Evolutionary conservation across 2,888 invertebrate genomes (phyloP).

Genomic region (Plebejus argus): DNA sequence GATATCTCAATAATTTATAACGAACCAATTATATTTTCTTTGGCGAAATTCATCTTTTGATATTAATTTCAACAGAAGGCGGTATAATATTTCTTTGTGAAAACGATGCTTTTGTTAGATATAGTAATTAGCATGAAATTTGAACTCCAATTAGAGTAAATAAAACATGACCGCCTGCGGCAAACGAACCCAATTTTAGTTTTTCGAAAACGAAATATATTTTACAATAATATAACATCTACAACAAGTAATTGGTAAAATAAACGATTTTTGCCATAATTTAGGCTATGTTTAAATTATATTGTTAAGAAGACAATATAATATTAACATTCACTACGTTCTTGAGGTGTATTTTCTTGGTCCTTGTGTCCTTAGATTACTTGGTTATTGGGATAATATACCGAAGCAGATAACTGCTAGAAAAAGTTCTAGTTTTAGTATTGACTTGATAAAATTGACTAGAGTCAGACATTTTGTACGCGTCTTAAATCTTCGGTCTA

Average conservation of each 20-base stretch:
- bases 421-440: too few relatives aligned
- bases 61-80: neutral
- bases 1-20: neutral
- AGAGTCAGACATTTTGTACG: too few relatives aligned
- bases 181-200: neutral
- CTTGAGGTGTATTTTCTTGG: too few relatives aligned
- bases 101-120: slow-evolving; percentile 8
- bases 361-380: too few relatives aligned
- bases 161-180: neutral
- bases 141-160: slow-evolving; percentile 7
- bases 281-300: too few relatives aligned
- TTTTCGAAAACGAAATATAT: neutral
- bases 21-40: slow-evolving; percentile 28
- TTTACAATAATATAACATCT: neutral
- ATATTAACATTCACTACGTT: too few relatives aligned
- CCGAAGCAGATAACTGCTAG: too few relatives aligned
- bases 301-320: too few relatives aligned
- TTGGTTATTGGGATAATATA: too few relatives aligned
- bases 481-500: too few relatives aligned
- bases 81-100: neutral
- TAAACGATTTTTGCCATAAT: too few relatives aligned
- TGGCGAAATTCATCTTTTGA: slow-evolving; percentile 1
- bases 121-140: slow-evolving; percentile 5
- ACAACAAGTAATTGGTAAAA: neutral
- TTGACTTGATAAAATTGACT: too few relatives aligned